A percentile compares a stretch with the other conserved stretches of the same genome.
Evolutionary conservation across 2,888 invertebrate species (phyloP).

Genomic region (Tanypteryx hageni): DNA sequence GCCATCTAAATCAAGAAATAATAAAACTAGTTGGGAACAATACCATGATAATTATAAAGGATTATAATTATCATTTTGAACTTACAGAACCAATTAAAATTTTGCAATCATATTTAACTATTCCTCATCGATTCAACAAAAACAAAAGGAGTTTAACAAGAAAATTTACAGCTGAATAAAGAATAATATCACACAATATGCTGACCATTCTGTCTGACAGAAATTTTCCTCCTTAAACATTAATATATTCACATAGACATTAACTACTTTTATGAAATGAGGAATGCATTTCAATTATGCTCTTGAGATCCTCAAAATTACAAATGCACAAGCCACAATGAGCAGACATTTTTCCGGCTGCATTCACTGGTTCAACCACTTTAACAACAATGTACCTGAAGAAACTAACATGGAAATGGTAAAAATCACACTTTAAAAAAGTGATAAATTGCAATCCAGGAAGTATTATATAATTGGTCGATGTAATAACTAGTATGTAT

Average conservation of each 20-base stretch:
- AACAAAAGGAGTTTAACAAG: constrained; percentile 46
- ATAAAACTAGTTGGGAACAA: constrained; percentile 37
- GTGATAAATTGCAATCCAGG: constrained; percentile 58
- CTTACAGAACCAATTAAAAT: constrained; percentile 15
- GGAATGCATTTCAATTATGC: constrained; percentile 47
- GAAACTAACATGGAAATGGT: constrained; percentile 63
- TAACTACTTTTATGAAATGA: constrained; percentile 43
- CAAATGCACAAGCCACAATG: constrained; percentile 24
- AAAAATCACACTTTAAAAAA: constrained; percentile 64
- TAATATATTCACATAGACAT: constrained; percentile 45
- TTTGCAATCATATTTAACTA: constrained; percentile 14
- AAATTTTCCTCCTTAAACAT: constrained; percentile 54
- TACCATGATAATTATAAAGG: not conserved
- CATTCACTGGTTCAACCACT: constrained; percentile 33
- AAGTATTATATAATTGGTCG: constrained; percentile 51
- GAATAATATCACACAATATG: constrained; percentile 56
- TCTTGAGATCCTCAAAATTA: constrained; percentile 43
- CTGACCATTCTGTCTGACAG: constrained; percentile 53
- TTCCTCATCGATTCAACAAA: constrained; percentile 36
- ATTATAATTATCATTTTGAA: constrained; percentile 19
- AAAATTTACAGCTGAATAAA: constrained; percentile 46
- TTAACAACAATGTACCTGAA: constrained; percentile 56
- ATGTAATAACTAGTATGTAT: constrained; percentile 48
- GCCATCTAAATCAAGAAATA: constrained; percentile 11
- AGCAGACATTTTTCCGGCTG: constrained; percentile 26